These are phyloP conservation scores for Acanthococcus lagerstroemiae DNA, from an alignment of 2,888 invertebrate species.

Conservation along the genomic window DNA sequence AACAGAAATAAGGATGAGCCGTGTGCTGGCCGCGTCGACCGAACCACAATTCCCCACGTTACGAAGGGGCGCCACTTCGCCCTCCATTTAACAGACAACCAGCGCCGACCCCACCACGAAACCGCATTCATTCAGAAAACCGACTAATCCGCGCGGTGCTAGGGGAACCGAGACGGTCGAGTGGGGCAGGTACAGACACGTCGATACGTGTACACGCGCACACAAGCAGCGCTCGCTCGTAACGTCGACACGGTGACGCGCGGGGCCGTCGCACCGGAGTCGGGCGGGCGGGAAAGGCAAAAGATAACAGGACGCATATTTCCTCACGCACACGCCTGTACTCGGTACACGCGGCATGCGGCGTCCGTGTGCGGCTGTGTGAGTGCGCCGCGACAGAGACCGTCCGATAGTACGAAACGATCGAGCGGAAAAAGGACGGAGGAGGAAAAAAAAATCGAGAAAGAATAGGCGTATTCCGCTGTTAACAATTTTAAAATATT, in stretches of 20 bases:
- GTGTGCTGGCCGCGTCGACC: conserved; percentile 19
- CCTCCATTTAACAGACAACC: conserved; percentile 18
- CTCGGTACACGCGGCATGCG: too few species aligned
- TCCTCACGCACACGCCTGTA: conserved; percentile 20
- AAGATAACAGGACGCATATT: conserved; percentile 28
- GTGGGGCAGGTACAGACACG: not conserved
- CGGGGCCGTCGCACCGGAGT: not conserved
- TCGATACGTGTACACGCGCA: not conserved
- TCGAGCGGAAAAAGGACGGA: not conserved
- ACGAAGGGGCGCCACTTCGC: conserved; percentile 23
- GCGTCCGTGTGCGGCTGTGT: conserved; percentile 1
- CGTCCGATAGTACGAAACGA: not conserved
- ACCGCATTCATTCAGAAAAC: conserved; percentile 27
- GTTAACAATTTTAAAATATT: conserved; percentile 22
- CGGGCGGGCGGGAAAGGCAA: conserved; percentile 10
- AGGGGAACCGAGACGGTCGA: conserved; percentile 8
- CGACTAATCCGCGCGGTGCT: conserved; percentile 15
- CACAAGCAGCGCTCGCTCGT: too few species aligned
- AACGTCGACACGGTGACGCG: not conserved
- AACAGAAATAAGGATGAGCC: conserved; percentile 25
- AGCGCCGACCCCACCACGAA: conserved; percentile 22
- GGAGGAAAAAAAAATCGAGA: conserved; percentile 15
- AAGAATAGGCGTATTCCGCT: conserved; percentile 26
- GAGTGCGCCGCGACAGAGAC: conserved; percentile 9
- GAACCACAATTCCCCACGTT: conserved; percentile 27